These are phyloP conservation scores for Bungarus multicinctus DNA, from an alignment of 2,113 vertebrate species.

Conservation along the genomic window DNA sequence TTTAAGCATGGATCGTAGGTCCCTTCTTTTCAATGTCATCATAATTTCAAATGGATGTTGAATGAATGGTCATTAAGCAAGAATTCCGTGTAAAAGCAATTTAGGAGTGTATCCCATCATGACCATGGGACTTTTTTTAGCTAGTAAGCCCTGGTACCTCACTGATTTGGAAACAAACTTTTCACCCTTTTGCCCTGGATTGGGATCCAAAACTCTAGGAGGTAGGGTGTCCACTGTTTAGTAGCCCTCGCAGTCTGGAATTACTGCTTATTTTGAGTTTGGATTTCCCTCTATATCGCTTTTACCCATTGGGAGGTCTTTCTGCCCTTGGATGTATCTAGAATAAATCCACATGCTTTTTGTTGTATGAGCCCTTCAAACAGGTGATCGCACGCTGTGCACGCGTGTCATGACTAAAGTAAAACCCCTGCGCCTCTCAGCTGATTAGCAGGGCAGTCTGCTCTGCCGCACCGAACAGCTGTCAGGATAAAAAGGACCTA, in stretches of 20 bases:
- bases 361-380: background rate
- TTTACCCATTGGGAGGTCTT: background rate
- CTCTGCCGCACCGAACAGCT: too few species aligned
- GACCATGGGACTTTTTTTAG: background rate
- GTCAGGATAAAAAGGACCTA: too few species aligned
- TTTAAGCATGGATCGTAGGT: background rate
- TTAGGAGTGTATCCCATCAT: background rate
- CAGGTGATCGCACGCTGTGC: too few species aligned
- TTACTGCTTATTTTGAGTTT: background rate
- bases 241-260: background rate
- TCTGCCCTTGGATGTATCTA: background rate
- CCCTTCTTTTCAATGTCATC: background rate
- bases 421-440: too few species aligned
- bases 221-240: background rate
- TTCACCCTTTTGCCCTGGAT: background rate
- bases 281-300: background rate
- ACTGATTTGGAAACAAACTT: background rate
- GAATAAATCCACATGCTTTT: background rate
- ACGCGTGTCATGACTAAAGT: too few species aligned
- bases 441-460: too few species aligned
- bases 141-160: background rate
- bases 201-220: background rate
- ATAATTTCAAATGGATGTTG: background rate
- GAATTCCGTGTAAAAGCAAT: background rate
- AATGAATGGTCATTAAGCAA: background rate